Base-by-base conservation (phyloP, 2,888 invertebrate species). In the Acrocera orbiculus region DNA sequence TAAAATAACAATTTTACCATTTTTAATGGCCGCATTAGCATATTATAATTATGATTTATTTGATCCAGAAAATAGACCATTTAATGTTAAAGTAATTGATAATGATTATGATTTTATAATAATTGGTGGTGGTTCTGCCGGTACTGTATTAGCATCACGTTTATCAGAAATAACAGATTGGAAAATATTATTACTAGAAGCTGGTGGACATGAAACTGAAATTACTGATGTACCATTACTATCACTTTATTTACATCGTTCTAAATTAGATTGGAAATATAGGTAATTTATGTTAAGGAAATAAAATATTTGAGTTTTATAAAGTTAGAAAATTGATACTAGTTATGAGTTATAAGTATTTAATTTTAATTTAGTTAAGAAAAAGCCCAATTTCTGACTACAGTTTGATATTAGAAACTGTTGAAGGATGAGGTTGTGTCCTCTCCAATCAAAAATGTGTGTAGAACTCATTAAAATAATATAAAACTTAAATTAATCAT, bases 201-300 rank as follows among this genome's bases (percentile, higher is more conserved):
- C 86, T 1, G 87, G 87, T 8, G 85, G 83, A 0, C 81, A 82
- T 44, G 86, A 87, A 54, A 83, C 80, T 0, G 83, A 85, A 50
- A 76, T 85, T 30, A 77, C 82, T 1, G 86, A 86, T 52, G 85
- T 86, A 4, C 87, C 86, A 1, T 65, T 85, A 30, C 58, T 87
- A n/a, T 86, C 86, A 26, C 55, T 87, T 28, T 89, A 83, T 56
- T 65, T 89, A 48, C 89, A 89, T 57, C 82, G 85, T 49, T 86
- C 86, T 53, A 81, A 81, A 64, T 54, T 86, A 48, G 89, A 89
- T 56, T 89, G 89, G 89, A 82, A 83, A 48, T 89, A 85, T 60
- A 69, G 77, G 75, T 78, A 52, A 64, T 64, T n/a, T n/a, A n/a
- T n/a, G n/a, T n/a, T n/a, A n/a, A n/a, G n/a, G n/a, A n/a, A n/a